phyloP scores from a whole-genome alignment of 2,113 vertebrate species.

The Coturnix japonica region DNA sequence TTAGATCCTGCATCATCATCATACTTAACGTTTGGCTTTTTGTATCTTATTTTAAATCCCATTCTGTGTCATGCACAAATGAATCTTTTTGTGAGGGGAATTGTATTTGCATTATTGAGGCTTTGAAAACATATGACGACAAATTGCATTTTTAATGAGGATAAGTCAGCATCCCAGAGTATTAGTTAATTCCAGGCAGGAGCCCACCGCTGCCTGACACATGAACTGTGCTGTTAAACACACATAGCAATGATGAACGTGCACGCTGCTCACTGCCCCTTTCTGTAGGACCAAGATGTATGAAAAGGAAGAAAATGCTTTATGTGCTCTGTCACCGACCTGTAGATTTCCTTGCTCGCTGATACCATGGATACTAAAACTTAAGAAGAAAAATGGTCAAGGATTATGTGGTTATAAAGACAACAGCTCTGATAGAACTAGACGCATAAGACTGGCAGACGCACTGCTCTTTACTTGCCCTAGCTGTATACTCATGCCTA shows the following conservation, averaged over 20 bases:
- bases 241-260: neutral
- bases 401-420: neutral
- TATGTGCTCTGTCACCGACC: neutral
- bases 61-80: neutral
- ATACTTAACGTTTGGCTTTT: accelerated
- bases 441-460: neutral
- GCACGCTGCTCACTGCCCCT: neutral
- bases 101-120: neutral
- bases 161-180: neutral
- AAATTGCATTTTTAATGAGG: neutral
- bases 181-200: neutral
- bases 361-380: neutral
- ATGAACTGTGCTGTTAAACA: accelerated
- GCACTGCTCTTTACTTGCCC: neutral
- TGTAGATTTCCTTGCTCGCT: neutral
- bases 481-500: accelerated
- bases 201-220: neutral
- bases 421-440: neutral
- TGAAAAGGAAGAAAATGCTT: neutral
- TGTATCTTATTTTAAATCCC: neutral
- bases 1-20: neutral
- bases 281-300: neutral
- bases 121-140: neutral
- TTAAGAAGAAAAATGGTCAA: neutral
- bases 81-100: neutral